Evolutionary conservation across 2,888 invertebrate species (phyloP), one percentile per base, ranked within the genome.

Genomic region (Scrobipalpa costella): DNA sequence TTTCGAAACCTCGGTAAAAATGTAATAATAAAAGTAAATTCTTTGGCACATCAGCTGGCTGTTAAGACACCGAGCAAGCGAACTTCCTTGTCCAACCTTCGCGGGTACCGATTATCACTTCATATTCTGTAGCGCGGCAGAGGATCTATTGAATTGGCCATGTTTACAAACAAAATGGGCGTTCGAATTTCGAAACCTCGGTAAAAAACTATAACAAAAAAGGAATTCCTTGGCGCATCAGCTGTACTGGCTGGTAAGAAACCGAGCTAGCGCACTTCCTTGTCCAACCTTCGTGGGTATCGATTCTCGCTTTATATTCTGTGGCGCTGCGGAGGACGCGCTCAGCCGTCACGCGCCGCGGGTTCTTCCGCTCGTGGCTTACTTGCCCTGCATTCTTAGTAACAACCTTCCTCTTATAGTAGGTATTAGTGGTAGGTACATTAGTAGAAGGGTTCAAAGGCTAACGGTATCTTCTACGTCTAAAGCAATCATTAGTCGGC

Each of bases 331-430:
- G 69, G 72, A 75, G 76, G 79, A 77, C 77, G 75, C 67, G 71
- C 69, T 47, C 71, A 77, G 68, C 77, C 78, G 84, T 86, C 86
- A 86, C 84, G 85, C 85, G 78, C 78, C 70, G 69, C 69, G 69
- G 72, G 71, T 72, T 75, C 80, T 82, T 83, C 80, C 82, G 78
- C 73, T 76, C 78, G 76, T 79, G 78, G 73, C 72, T 73, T 74
- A 78, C 78, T 81, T 80, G 80, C 76, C 76, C 78, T 78, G 81
- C 78, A 84, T 83, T 81, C 75, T 77, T 82, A 80, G 71, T 71
- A 60, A 60, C 60, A 60, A 47, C 44, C 60, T 58, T 19, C 6
- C 33, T 27, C 2, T 27, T 5, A 5, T 5, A 27, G 27, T 27
- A 27, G 27, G 27, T 27, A 27, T n/a, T n/a, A 9, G 11, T 52